phyloP scores from a whole-genome alignment of 2,888 invertebrate species.

The Strigamia transsilvanica region DNA sequence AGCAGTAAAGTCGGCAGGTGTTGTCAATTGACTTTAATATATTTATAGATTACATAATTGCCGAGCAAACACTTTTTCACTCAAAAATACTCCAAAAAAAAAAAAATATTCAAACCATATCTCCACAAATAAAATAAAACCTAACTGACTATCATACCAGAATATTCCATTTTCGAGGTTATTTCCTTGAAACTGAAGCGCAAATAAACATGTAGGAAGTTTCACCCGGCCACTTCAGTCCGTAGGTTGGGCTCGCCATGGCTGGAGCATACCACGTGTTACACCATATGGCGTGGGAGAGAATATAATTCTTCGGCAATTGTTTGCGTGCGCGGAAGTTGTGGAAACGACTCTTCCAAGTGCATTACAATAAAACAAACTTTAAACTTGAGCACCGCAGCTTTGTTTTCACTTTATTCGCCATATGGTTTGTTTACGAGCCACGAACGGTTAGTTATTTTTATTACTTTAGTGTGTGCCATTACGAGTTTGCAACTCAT shows the following conservation, averaged over 20 bases:
- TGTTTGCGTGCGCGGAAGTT: conserved; percentile 13
- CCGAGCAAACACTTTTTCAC: background rate
- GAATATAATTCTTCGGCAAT: conserved; percentile 11
- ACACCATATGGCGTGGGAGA: conserved; percentile 38
- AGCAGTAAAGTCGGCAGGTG: conserved; percentile 12
- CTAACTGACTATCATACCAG: background rate
- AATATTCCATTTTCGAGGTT: conserved; percentile 23
- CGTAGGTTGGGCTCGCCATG: background rate
- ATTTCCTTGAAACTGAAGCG: conserved; percentile 15
- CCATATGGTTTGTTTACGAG: too few relatives aligned
- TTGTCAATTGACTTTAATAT: conserved; percentile 6
- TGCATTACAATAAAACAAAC: background rate
- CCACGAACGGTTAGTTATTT: background rate
- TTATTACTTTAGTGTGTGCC: background rate
- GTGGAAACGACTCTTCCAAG: background rate
- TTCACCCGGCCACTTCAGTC: conserved; percentile 12
- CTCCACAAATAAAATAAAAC: background rate
- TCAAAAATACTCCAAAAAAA: background rate
- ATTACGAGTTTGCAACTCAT: background rate
- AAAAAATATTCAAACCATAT: background rate
- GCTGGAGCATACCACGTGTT: conserved; percentile 17
- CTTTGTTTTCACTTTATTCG: background rate
- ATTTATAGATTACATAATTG: background rate
- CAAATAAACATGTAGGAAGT: conserved; percentile 9
- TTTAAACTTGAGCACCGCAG: background rate